Evolutionary conservation across 2,797 vertebrate species (phyloP).

Genomic region (Lepidocolaptes lacrymiger): DNA sequence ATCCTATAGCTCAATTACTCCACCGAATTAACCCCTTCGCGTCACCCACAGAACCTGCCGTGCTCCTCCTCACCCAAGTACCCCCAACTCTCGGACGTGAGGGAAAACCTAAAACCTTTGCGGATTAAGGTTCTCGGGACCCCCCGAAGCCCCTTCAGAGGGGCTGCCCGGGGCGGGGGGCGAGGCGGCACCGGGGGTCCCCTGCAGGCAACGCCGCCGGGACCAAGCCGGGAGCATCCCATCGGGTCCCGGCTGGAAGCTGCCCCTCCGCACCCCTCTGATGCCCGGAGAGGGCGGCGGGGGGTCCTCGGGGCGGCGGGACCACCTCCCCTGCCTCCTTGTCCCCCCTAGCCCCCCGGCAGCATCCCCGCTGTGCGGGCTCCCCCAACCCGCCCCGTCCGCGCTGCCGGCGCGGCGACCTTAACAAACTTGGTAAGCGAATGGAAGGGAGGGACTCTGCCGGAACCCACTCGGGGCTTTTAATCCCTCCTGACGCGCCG

Average conservation of each 20-base stretch:
- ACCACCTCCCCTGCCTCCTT: background rate
- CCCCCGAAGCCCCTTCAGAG: background rate
- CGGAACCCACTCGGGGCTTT: background rate
- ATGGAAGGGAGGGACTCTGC: conserved; percentile 10
- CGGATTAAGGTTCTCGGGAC: background rate
- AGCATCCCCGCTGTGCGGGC: background rate
- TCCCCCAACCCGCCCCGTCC: background rate
- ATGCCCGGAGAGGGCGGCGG: background rate
- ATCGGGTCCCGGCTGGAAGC: background rate
- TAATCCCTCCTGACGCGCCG: background rate
- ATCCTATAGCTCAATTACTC: background rate
- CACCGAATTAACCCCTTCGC: background rate
- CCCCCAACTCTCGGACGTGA: background rate
- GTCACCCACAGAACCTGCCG: background rate
- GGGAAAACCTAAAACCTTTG: background rate
- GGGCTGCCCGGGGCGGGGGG: background rate
- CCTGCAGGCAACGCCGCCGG: background rate
- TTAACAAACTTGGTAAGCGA: conserved; percentile 48
- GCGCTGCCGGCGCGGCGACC: background rate
- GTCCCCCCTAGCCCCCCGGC: background rate
- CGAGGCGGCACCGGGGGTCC: background rate
- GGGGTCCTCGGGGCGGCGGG: background rate
- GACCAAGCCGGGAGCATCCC: background rate
- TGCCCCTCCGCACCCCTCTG: background rate
- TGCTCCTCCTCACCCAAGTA: background rate